Base-by-base conservation (phyloP, 2,888 invertebrate species). In the Chloroclysta siterata region DNA sequence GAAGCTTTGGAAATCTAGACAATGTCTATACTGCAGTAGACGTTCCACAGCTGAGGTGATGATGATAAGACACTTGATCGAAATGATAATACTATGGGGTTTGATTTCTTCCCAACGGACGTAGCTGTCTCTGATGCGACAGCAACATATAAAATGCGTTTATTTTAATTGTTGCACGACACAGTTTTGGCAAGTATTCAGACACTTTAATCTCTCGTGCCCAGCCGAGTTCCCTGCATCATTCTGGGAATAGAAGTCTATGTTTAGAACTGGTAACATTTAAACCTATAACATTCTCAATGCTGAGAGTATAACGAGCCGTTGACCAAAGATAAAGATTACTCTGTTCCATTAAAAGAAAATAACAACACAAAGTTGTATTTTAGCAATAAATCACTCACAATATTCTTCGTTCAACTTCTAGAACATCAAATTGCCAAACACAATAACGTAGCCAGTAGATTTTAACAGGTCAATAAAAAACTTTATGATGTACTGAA, bases 161-260 rank as follows among this genome's bases (percentile, higher is more conserved):
- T 58, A 57, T 59, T 63, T 33, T 56, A 68, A 70, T 65, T 65
- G 62, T 69, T 74, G 71, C 70, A 73, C 47, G 62, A 57, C 72
- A 4, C 17, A 10, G 15, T 44, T 83, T 65, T 87, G 87, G 85
- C 87, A 84, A 67, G 58, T 46, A 64, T 72, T 80, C 81, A 78
- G 79, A 63, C 71, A 74, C 65, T 72, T 72, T 66, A 73, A 73
- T 74, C 72, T 60, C 50, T 71, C 60, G 53, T 60, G 56, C 68
- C 74, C 69, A 76, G 79, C 75, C 80, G 77, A 74, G 72, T 73
- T 74, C 72, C 68, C 71, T 69, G 71, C 71, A 65, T 69, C 66
- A 61, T 67, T 68, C 73, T 77, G 69, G 57, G 71, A 78, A 81
- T 81, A 82, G 75, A 63, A 41, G 14, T 59, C 59, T 78, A 80